phyloP scores from a whole-genome alignment of 2,113 vertebrate species.

The Apteryx owenii region DNA sequence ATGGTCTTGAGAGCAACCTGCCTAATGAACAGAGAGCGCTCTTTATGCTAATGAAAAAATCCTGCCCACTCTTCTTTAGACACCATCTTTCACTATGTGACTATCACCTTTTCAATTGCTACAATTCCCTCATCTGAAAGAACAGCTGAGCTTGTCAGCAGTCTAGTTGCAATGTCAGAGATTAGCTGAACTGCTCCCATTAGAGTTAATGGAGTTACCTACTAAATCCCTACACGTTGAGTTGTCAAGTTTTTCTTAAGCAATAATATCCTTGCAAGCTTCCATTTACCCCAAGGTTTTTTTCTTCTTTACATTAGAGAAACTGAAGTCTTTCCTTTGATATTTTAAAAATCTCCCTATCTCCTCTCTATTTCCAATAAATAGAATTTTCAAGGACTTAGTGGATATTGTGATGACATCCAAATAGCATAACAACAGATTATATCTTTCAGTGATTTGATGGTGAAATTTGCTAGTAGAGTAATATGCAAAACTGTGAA shows the following conservation, averaged over 20 bases:
- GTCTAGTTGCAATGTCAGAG: constrained; percentile 14
- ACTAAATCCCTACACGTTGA: neutral
- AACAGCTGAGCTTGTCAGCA: constrained; percentile 38
- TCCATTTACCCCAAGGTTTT: neutral
- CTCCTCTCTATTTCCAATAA: neutral
- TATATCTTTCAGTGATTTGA: neutral
- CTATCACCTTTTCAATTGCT: neutral
- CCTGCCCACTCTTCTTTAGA: neutral
- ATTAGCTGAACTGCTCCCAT: constrained; percentile 40
- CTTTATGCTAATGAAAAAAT: constrained; percentile 48
- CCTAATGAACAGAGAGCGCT: neutral
- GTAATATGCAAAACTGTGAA: neutral
- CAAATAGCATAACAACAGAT: neutral
- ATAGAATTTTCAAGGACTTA: neutral
- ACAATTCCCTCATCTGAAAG: constrained; percentile 1
- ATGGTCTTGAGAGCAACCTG: neutral
- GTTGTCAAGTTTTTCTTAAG: neutral
- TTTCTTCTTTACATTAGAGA: neutral
- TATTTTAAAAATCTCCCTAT: neutral
- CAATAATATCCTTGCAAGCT: neutral
- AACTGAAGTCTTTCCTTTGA: neutral
- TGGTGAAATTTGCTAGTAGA: neutral
- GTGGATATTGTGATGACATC: neutral
- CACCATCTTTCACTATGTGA: neutral
- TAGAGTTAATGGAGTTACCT: constrained; percentile 15